A percentile compares a stretch with the other conserved stretches of the same genome.
Evolutionary conservation across 2,797 vertebrate genomes (phyloP).

Genomic region (Acropternis orthonyx): DNA sequence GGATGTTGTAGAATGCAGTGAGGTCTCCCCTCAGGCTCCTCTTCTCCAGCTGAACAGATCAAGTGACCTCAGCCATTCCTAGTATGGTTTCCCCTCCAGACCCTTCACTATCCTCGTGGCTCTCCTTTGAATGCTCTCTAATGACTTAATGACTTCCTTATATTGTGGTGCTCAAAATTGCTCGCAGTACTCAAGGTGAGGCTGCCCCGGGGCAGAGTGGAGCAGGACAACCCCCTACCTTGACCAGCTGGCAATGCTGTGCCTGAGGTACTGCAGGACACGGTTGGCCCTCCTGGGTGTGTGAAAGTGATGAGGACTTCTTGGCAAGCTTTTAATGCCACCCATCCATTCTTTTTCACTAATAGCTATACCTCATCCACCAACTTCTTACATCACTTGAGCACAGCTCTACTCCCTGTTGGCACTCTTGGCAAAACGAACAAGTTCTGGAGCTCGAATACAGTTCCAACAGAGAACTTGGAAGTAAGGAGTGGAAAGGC

Average conservation of each 20-base stretch:
- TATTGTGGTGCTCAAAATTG: not conserved
- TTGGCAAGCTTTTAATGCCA: not conserved
- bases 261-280: not conserved
- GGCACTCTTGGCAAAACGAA: not conserved
- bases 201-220: not conserved
- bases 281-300: rapidly evolving
- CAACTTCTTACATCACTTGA: not conserved
- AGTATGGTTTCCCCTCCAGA: not conserved
- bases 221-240: not conserved
- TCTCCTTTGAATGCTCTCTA: not conserved
- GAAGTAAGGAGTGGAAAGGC: not conserved
- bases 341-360: not conserved
- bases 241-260: rapidly evolving
- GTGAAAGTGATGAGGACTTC: not conserved
- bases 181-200: not conserved
- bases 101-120: no score
- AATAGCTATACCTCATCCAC: not conserved
- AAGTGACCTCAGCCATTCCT: not conserved
- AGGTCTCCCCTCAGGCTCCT: not conserved
- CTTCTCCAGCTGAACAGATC: not conserved
- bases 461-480: not conserved
- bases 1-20: not conserved
- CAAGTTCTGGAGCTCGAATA: not conserved
- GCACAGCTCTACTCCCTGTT: rapidly evolving
- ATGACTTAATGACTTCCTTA: not conserved